Evolutionary conservation across 2,113 vertebrate genomes (phyloP).

Genomic region (Triplophysa tibetana): DNA sequence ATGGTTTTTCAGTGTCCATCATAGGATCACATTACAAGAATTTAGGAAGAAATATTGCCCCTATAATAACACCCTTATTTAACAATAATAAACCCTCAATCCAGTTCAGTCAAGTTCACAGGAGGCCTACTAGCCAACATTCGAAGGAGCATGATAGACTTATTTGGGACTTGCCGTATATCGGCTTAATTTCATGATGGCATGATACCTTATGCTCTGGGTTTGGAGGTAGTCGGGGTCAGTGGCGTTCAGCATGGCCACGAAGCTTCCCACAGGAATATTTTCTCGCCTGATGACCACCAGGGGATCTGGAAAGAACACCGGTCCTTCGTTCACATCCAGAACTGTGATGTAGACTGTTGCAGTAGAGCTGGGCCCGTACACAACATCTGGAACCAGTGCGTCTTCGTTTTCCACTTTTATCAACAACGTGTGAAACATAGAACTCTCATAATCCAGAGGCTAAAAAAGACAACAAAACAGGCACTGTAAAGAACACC

Average conservation of each 20-base stretch:
- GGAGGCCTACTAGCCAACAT: too few species aligned
- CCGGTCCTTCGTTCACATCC: constrained; percentile 91
- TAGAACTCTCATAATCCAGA: constrained; percentile 87
- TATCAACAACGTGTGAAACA: constrained; percentile 88
- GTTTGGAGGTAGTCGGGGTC: constrained; percentile 89
- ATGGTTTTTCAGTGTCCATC: not conserved
- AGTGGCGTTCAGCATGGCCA: constrained; percentile 87
- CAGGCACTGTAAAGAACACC: not conserved
- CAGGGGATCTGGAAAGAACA: constrained; percentile 93
- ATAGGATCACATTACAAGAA: too few species aligned
- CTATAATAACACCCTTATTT: too few species aligned
- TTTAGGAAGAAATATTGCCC: too few species aligned
- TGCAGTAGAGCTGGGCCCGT: constrained; percentile 90
- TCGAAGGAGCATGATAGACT: not conserved
- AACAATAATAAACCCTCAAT: too few species aligned
- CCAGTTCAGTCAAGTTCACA: too few species aligned
- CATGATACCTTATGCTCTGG: constrained; percentile 87
- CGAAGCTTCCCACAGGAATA: constrained; percentile 83
- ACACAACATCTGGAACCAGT: constrained; percentile 83
- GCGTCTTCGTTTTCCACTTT: constrained; percentile 95
- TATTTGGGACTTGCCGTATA: not conserved
- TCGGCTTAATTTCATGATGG: not conserved
- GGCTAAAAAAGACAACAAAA: constrained; percentile 71
- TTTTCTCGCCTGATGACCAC: constrained; percentile 84
- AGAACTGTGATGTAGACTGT: constrained; percentile 87